Evolutionary conservation across 2,113 vertebrate genomes (phyloP).

Genomic region (Pangasianodon hypophthalmus): DNA sequence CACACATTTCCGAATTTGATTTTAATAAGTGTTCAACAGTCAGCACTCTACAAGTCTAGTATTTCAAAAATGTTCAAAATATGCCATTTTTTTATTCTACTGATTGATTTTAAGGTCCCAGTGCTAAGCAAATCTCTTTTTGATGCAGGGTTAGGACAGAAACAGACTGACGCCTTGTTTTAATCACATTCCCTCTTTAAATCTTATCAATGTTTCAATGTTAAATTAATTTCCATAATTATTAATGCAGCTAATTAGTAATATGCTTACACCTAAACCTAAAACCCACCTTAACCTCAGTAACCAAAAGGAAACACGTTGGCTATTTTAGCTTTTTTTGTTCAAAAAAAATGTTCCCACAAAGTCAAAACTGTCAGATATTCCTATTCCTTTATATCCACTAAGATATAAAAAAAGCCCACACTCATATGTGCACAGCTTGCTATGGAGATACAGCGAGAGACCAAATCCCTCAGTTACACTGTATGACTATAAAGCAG

Average conservation of each 20-base stretch:
- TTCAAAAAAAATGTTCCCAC: not conserved
- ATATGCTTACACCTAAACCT: not conserved
- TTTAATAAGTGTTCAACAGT: not conserved
- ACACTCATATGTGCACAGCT: not conserved
- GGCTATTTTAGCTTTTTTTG: not conserved
- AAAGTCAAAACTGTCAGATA: not conserved
- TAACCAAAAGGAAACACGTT: not conserved
- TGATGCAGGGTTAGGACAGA: not conserved
- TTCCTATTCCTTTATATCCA: not conserved
- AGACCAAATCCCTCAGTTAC: constrained; percentile 17
- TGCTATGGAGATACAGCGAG: not conserved
- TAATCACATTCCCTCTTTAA: not conserved
- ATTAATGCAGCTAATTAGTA: not conserved
- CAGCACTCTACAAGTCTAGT: not conserved
- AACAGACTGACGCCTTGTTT: not conserved
- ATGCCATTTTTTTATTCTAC: not conserved
- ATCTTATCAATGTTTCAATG: not conserved
- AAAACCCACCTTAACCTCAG: not conserved
- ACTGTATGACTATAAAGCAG: constrained; percentile 24
- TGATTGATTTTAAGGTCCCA: not conserved
- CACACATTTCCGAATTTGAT: not conserved
- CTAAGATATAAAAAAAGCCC: not conserved
- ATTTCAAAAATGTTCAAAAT: not conserved
- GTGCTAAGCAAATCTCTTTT: not conserved
- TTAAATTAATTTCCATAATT: not conserved